phyloP scores from a whole-genome alignment of 2,797 vertebrate species.

The Podarcis siculus region DNA sequence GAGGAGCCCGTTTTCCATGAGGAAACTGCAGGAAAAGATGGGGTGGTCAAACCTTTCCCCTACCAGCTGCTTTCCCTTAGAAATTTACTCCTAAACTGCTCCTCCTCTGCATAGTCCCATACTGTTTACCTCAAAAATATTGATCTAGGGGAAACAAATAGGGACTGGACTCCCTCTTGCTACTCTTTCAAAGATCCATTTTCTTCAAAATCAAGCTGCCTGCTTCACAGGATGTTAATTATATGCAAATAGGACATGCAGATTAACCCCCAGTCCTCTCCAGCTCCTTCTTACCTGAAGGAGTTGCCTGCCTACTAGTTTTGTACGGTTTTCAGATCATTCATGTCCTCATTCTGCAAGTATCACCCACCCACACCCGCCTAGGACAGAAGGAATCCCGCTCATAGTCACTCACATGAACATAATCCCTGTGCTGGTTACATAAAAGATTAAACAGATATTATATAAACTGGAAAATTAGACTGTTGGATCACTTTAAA shows the following conservation, averaged over 20 bases:
- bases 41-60: not conserved
- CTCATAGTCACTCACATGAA: conserved; percentile 17
- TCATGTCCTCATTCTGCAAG: not conserved
- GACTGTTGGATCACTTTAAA: conserved; percentile 4
- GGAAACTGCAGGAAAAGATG: not conserved
- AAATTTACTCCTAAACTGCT: not conserved
- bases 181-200: not conserved
- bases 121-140: not conserved
- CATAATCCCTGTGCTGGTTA: conserved; percentile 18
- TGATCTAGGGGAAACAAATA: not conserved
- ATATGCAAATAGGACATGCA: not conserved
- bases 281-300: not conserved
- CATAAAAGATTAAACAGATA: conserved; percentile 42
- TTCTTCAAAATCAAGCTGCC: not conserved
- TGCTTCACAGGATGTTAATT: not conserved
- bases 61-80: too few relatives aligned
- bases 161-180: not conserved
- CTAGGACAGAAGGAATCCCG: not conserved
- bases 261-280: not conserved
- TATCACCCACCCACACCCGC: not conserved
- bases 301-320: not conserved
- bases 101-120: not conserved
- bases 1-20: not conserved
- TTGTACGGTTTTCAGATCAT: not conserved
- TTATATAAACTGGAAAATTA: conserved; percentile 39